Evolutionary conservation across 2,888 invertebrate genomes (phyloP).

Genomic region (Platycheirus rosarum): DNA sequence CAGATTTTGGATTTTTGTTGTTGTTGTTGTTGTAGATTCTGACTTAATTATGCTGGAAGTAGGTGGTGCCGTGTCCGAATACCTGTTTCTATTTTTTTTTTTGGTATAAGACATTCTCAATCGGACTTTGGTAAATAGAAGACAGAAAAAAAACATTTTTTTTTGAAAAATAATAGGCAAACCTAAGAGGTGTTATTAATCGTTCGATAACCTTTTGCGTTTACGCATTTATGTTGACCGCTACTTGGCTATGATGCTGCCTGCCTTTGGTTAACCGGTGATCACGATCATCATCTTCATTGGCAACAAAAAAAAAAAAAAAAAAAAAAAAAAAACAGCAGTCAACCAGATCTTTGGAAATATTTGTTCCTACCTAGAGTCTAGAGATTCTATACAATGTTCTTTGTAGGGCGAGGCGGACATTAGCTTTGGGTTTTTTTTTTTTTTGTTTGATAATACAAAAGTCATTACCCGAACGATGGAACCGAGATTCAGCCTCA

Average conservation of each 20-base stretch:
- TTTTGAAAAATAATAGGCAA: constrained; percentile 69
- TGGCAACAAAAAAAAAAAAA: constrained; percentile 45
- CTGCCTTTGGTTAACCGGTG: constrained; percentile 37
- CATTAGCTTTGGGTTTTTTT: constrained; percentile 61
- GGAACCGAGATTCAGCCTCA: constrained; percentile 61
- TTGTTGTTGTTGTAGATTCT: constrained; percentile 64
- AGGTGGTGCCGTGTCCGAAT: constrained; percentile 74
- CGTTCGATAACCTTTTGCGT: constrained; percentile 74
- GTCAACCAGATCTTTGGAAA: constrained; percentile 30
- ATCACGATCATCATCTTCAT: constrained; percentile 61
- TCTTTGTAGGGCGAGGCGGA: constrained; percentile 56
- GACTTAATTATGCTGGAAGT: constrained; percentile 73
- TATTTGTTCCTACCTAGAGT: not conserved
- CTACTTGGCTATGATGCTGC: constrained; percentile 58
- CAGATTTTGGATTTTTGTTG: constrained; percentile 54
- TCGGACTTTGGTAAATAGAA: constrained; percentile 55
- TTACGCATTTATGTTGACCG: constrained; percentile 72
- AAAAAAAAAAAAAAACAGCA: constrained; percentile 37
- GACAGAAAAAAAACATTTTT: constrained; percentile 40
- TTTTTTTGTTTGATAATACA: constrained; percentile 23
- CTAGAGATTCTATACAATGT: not conserved
- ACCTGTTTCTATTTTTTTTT: constrained; percentile 61
- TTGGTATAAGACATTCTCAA: constrained; percentile 61
- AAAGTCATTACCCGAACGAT: constrained; percentile 69
- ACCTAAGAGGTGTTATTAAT: constrained; percentile 74